These are phyloP conservation scores for Lycorma delicatula DNA, from an alignment of 1,140 invertebrate genomes.

Conservation along the genomic window DNA sequence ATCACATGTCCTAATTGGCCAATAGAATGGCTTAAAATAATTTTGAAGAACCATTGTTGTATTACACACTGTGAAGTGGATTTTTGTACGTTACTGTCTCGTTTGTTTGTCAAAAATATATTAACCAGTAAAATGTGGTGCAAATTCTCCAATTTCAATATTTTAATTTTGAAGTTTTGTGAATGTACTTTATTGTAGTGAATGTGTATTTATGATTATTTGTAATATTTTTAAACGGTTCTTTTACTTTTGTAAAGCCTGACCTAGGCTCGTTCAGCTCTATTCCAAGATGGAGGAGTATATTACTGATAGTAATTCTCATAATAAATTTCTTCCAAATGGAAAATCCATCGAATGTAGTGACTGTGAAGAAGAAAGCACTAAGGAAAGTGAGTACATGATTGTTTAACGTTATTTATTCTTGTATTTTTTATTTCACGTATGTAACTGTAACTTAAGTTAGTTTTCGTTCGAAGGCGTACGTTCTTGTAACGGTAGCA, in stretches of 20 bases:
- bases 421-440: not conserved
- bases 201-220: not conserved
- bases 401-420: not conserved
- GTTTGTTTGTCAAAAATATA: too few species aligned
- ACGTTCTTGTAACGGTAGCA: not conserved
- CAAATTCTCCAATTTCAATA: too few species aligned
- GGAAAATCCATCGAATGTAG: conserved; percentile 19
- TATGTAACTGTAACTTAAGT: not conserved
- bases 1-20: too few species aligned
- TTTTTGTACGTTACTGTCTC: too few species aligned
- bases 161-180: not conserved
- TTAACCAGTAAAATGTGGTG: too few species aligned
- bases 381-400: conserved; percentile 6
- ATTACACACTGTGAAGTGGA: too few species aligned
- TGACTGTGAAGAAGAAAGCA: conserved; percentile 15
- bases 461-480: not conserved
- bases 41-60: too few species aligned
- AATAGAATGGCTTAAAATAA: too few species aligned
- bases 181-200: not conserved
- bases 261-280: conserved; percentile 2
- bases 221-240: not conserved
- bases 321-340: conserved; percentile 6
- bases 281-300: conserved; percentile 19
- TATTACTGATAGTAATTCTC: conserved; percentile 6
- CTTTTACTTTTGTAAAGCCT: not conserved